These are phyloP conservation scores for Oligia latruncula DNA, from an alignment of 2,888 invertebrate species.

Conservation along the genomic window DNA sequence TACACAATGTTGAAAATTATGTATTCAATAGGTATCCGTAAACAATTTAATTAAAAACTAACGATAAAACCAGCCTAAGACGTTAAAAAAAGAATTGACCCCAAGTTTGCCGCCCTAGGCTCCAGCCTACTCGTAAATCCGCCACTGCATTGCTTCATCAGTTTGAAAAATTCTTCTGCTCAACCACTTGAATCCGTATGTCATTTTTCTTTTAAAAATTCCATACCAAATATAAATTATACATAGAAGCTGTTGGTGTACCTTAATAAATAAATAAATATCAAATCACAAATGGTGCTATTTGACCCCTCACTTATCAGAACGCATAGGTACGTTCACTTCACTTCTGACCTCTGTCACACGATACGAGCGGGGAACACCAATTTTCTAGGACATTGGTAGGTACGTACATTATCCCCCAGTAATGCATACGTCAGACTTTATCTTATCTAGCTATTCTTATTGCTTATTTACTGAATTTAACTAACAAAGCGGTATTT, in stretches of 20 bases:
- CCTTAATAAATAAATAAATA: too few species aligned
- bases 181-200: background rate
- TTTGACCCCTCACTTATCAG: conserved; percentile 1
- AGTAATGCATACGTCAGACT: background rate
- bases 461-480: background rate
- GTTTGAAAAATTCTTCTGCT: background rate
- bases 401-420: background rate
- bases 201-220: background rate
- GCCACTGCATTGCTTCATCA: background rate
- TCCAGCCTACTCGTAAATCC: too few species aligned
- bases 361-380: conserved; percentile 38
- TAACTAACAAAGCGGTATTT: background rate
- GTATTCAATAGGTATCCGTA: too few species aligned
- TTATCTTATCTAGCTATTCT: background rate
- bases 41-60: too few species aligned
- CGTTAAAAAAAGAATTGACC: too few species aligned
- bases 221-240: too few species aligned
- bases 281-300: background rate
- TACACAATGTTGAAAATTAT: too few species aligned
- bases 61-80: too few species aligned
- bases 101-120: too few species aligned
- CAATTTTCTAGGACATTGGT: conserved; percentile 1
- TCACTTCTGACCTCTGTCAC: conserved; percentile 7
- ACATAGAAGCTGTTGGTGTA: too few species aligned
- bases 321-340: background rate